Evolutionary conservation across 2,888 invertebrate genomes (phyloP).

Genomic region (Hanleya hanleyi): DNA sequence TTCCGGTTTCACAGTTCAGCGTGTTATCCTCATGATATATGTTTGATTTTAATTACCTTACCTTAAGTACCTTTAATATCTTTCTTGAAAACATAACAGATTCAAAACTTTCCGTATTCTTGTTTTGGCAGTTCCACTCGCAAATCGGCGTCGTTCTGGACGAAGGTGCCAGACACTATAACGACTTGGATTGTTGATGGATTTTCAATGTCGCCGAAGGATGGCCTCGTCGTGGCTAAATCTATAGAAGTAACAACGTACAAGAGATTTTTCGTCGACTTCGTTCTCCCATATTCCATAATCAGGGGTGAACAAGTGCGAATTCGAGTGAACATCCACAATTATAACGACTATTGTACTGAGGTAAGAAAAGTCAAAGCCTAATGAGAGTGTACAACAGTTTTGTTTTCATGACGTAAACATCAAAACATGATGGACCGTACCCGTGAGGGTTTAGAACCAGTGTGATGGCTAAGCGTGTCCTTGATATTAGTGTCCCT

Average conservation of each 20-base stretch:
- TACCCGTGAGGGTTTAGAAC: too few species aligned
- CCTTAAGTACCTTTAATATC: too few species aligned
- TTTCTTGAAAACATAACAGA: too few species aligned
- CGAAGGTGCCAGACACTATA: neutral
- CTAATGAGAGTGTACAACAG: too few species aligned
- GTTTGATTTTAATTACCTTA: too few species aligned
- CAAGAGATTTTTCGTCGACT: constrained; percentile 85
- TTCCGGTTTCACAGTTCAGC: too few species aligned
- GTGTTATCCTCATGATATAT: too few species aligned
- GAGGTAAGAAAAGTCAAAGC: constrained; percentile 55
- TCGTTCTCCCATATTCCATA: constrained; percentile 89
- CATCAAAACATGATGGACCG: too few species aligned
- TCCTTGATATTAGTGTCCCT: too few species aligned
- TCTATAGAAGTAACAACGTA: constrained; percentile 81
- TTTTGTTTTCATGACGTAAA: too few species aligned
- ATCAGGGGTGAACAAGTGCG: constrained; percentile 91
- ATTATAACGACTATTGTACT: constrained; percentile 84
- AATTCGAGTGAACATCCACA: constrained; percentile 88
- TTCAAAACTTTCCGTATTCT: neutral
- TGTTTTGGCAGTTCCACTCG: neutral
- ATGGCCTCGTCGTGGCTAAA: constrained; percentile 84
- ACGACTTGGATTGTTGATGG: constrained; percentile 80
- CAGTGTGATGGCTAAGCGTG: too few species aligned
- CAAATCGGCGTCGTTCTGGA: neutral
- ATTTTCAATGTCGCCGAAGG: constrained; percentile 83